Base-by-base conservation (phyloP, 2,113 vertebrate species). In the Colaptes auratus region DNA sequence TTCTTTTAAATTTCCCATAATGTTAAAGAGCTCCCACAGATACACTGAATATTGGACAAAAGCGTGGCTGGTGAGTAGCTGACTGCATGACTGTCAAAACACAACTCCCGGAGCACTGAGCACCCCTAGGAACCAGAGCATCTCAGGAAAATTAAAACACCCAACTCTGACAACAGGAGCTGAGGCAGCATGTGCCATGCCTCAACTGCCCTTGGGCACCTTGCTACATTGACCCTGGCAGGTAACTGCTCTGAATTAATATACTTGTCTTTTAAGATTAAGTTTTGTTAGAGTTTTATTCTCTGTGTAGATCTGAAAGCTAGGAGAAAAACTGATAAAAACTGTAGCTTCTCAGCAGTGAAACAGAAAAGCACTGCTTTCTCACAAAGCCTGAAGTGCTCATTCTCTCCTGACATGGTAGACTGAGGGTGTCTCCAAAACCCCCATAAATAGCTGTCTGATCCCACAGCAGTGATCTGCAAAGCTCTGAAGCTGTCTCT, bases 401-500 rank as follows among this genome's bases (percentile, higher is more conserved):
- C 58, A 64, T 82, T 82, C 20, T 70, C 36, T 78, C 33, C 59
- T 1, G 3, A 55, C 33, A 7, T 7, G 36, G 39, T 23, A 69
- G 73, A 66, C 42, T 2, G 5, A 78, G 76, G 30, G 33, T 93
- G 65, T 67, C 84, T 95, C 89, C 53, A 52, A 64, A 81, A 67
- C 9, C 46, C 46, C 79, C 0, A 2, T 24, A 73, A 33, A 72
- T 36, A 75, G 87, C 63, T 89, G 75, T 84, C 80, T 92, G 94
- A 91, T 92, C 46, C 72, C 4, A 4, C 81, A 76, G 42, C 39
- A 46, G 82, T 3, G 59, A 82, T 88, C 84, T 89, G 78, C 79
- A 83, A 13, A 89, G 92, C 84, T 93, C 88, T 93, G 82, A 92
- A 91, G 86, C 71, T 39, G 24, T 85, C 92, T 92, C 92, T 93